Conservation (phyloP, 2,888 invertebrate species). For the Dendrolimus pini region DNA sequence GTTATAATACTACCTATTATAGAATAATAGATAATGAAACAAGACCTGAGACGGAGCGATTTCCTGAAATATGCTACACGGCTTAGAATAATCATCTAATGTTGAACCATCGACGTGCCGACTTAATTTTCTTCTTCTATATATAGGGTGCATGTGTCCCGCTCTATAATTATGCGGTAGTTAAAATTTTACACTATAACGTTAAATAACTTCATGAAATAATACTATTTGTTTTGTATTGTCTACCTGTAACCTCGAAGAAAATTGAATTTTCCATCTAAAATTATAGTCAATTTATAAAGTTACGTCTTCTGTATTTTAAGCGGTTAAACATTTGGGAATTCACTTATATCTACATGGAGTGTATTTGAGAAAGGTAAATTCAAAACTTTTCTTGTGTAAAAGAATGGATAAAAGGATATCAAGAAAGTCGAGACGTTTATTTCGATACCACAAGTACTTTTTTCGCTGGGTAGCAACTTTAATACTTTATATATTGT, state of each 20-base stretch:
- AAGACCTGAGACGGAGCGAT: no score
- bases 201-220: slow-evolving; percentile 30
- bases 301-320: slow-evolving; percentile 17
- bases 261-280: slow-evolving; percentile 5
- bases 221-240: slow-evolving; percentile 14
- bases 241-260: slow-evolving; percentile 11
- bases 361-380: slow-evolving; percentile 1
- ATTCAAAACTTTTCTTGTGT: no score
- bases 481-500: no score
- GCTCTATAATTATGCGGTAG: slow-evolving; percentile 42
- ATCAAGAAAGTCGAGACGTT: no score
- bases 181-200: slow-evolving; percentile 36
- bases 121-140: neutral
- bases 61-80: no score
- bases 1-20: no score
- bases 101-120: neutral
- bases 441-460: no score
- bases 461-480: no score
- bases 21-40: no score
- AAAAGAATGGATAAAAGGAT: no score
- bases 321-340: neutral
- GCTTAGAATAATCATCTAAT: neutral
- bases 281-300: slow-evolving; percentile 36
- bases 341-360: slow-evolving; percentile 10
- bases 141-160: slow-evolving; percentile 44